Conservation (phyloP, 2,888 invertebrate genomes). For the Tuta absoluta region DNA sequence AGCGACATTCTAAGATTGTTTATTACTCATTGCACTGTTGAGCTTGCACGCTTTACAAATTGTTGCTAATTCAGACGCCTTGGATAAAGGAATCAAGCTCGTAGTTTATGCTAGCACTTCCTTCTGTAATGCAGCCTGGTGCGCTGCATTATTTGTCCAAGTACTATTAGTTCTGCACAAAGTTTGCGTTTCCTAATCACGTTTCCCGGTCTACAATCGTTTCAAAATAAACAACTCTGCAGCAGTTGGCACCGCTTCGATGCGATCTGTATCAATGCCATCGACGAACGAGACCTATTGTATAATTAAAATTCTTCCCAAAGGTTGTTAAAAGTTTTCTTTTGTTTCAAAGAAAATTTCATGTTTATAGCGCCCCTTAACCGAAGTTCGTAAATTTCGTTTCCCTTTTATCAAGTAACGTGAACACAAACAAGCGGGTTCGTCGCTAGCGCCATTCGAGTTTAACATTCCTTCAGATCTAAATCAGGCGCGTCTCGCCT, state of each 20-base stretch:
- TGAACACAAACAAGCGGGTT: constrained; percentile 22
- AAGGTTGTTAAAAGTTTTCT: constrained; percentile 26
- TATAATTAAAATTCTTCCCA: constrained; percentile 27
- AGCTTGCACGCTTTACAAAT: constrained; percentile 32
- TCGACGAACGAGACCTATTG: constrained; percentile 18
- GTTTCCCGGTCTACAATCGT: constrained; percentile 6
- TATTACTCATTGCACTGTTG: constrained; percentile 38
- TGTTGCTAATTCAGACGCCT: constrained; percentile 31
- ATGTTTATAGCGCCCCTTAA: constrained; percentile 19
- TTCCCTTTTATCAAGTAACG: constrained; percentile 22
- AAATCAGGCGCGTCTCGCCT: constrained; percentile 30
- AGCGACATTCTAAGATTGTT: constrained; percentile 39
- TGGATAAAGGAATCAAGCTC: constrained; percentile 29
- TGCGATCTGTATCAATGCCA: constrained; percentile 5
- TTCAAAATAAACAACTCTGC: background rate
- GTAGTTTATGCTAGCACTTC: constrained; percentile 27
- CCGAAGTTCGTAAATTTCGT: constrained; percentile 22
- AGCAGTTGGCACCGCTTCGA: background rate
- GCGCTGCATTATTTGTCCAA: constrained; percentile 20
- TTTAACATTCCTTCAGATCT: constrained; percentile 30
- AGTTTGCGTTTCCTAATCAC: constrained; percentile 4
- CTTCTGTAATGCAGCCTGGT: constrained; percentile 21
- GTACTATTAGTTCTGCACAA: constrained; percentile 9
- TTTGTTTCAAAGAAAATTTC: constrained; percentile 26
- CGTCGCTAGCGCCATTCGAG: constrained; percentile 21